Evolutionary conservation across 1,140 invertebrate species (phyloP), one percentile per base, ranked within the genome.

Genomic region (Centruroides sculpturatus): DNA sequence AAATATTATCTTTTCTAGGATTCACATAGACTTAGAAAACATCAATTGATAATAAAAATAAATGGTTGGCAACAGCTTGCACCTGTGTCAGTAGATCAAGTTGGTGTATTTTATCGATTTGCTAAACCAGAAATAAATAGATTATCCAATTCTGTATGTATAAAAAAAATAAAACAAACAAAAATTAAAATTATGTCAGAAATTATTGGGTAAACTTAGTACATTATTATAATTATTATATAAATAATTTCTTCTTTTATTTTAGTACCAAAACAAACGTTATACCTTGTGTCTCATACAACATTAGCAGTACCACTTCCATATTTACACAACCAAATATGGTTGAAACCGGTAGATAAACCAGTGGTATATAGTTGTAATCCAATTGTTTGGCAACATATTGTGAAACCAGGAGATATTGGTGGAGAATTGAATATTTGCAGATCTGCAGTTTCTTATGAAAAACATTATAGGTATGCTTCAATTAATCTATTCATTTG

Each of bases 51-150:
- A 12, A 85, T 98, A 10, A 79, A 85, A 59, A 83, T 98, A 23
- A 87, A 93, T 65, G 92, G 92, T 9, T 98, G 92, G 92, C 81
- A 82, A 56, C 77, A 86, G 48, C 82, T 91, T 59, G 80, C 82
- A 65, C 90, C 94, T 12, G 85, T 99, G 2, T 90, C 89, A 3
- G 86, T 99, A 3, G 94, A 98, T 75, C 86, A 88, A 75, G 92
- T 97, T 12, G 95, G 94, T 3, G 81, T 89, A 13, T 98, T 89
- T 74, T 98, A 97, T 72, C 76, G 94, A 58, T 80, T 89, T 66
- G 82, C 87, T 2, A 78, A 79, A 11, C 65, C 69, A 13, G 47
- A 62, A 47, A 50, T 57, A 36, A 66, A 48, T 34, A 6, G 41
- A 5, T 47, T 48, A 10, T 5, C 58, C 47, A 59, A 50, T 23